These are phyloP conservation scores for Branchinecta lynchi DNA, from an alignment of 1,140 invertebrate genomes.

Conservation along the genomic window DNA sequence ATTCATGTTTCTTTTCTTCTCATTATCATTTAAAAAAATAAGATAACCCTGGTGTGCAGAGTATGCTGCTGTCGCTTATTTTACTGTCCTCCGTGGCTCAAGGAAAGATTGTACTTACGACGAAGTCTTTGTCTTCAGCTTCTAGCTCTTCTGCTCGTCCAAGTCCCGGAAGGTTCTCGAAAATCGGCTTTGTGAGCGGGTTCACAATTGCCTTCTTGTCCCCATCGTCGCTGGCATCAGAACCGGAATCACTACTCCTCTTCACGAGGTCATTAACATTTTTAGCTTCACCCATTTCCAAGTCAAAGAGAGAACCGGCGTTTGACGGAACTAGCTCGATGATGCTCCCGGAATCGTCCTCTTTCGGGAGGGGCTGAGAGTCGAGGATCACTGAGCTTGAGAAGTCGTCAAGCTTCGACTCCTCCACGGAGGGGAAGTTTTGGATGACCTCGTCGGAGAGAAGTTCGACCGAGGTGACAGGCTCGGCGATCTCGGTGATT, in stretches of 20 bases:
- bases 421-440: background rate
- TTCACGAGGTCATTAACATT: constrained; percentile 3
- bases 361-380: background rate
- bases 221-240: background rate
- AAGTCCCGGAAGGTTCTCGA: background rate
- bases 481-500: background rate
- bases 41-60: too few species aligned
- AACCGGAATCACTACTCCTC: background rate
- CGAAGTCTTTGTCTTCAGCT: too few species aligned
- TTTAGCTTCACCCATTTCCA: background rate
- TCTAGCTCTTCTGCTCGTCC: background rate
- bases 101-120: too few species aligned
- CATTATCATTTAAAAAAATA: too few species aligned
- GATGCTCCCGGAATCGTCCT: background rate
- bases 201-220: background rate
- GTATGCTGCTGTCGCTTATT: too few species aligned
- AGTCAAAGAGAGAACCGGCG: background rate
- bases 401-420: background rate
- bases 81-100: too few species aligned
- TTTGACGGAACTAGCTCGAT: background rate
- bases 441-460: background rate
- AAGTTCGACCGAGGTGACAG: background rate
- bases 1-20: too few species aligned
- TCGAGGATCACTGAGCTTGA: background rate
- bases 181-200: background rate